These are phyloP conservation scores for Napeogenes inachia DNA, from an alignment of 2,888 invertebrate species.

Conservation along the genomic window DNA sequence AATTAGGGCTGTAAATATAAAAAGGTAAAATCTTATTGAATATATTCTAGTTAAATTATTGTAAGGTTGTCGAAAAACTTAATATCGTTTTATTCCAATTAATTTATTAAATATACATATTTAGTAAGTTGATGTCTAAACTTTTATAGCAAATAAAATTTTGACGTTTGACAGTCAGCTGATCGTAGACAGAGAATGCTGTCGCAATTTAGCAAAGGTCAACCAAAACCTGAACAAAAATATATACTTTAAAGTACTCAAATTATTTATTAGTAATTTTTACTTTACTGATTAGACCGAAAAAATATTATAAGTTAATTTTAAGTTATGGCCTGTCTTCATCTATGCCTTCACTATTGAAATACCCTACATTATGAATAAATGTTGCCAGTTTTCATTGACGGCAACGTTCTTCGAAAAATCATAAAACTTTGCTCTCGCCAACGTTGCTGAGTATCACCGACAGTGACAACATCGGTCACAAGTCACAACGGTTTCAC, in stretches of 20 bases:
- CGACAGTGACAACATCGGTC: no score
- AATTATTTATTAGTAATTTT: no score
- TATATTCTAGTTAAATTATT: background rate
- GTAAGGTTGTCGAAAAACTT: conserved; percentile 5
- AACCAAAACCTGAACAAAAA: no score
- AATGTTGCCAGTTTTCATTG: no score
- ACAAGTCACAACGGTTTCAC: no score
- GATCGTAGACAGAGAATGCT: background rate
- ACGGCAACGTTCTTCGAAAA: no score
- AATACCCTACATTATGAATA: background rate
- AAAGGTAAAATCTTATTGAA: background rate
- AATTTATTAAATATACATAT: conserved; percentile 1
- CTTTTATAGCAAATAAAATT: background rate
- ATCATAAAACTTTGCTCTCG: no score
- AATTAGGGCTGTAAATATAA: background rate
- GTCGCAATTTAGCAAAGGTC: background rate
- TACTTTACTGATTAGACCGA: no score
- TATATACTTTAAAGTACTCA: no score
- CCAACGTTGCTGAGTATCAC: no score
- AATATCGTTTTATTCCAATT: background rate
- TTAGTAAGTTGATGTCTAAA: background rate
- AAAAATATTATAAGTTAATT: no score
- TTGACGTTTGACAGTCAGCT: conserved; percentile 27
- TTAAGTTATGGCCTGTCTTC: background rate
- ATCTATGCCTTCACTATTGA: background rate